Evolutionary conservation across 1,140 invertebrate genomes (phyloP).

Genomic region (Drosophila pseudoobscura): DNA sequence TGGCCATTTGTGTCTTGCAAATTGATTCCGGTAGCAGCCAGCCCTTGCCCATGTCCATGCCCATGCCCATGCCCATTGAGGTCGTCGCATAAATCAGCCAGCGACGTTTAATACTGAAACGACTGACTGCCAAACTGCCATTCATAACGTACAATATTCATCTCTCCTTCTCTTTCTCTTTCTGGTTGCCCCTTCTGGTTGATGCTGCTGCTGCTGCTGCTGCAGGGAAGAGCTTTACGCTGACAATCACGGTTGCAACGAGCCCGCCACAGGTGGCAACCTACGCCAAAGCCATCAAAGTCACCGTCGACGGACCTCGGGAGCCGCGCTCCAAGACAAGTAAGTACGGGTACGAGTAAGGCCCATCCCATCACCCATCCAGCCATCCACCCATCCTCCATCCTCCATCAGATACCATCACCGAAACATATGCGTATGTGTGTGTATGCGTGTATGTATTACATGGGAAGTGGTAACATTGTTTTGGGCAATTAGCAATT

Average conservation of each 20-base stretch:
- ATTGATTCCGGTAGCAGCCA: constrained; percentile 72
- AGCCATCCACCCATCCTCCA: too few species aligned
- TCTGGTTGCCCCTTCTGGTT: constrained; percentile 4
- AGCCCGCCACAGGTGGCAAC: constrained; percentile 96
- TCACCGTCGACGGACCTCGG: constrained; percentile 98
- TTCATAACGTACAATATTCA: background rate
- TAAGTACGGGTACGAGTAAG: constrained; percentile 86
- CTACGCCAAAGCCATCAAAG: constrained; percentile 98
- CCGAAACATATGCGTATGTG: too few species aligned
- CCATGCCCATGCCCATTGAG: constrained; percentile 8
- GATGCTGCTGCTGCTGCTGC: background rate
- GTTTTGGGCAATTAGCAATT: constrained; percentile 52
- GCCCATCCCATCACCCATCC: too few species aligned
- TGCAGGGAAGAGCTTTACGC: constrained; percentile 97
- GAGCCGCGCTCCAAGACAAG: constrained; percentile 98
- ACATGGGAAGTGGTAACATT: constrained; percentile 9
- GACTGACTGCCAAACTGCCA: constrained; percentile 5
- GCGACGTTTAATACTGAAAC: constrained; percentile 51
- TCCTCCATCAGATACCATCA: too few species aligned
- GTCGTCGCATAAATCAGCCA: constrained; percentile 65
- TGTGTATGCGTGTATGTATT: background rate
- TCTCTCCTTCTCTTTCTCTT: constrained; percentile 17
- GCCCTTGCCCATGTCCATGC: too few species aligned
- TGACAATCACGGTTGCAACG: constrained; percentile 97
- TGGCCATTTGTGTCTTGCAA: constrained; percentile 27